Conservation (phyloP, 2,113 vertebrate genomes). For the Melanerpes aurifrons region DNA sequence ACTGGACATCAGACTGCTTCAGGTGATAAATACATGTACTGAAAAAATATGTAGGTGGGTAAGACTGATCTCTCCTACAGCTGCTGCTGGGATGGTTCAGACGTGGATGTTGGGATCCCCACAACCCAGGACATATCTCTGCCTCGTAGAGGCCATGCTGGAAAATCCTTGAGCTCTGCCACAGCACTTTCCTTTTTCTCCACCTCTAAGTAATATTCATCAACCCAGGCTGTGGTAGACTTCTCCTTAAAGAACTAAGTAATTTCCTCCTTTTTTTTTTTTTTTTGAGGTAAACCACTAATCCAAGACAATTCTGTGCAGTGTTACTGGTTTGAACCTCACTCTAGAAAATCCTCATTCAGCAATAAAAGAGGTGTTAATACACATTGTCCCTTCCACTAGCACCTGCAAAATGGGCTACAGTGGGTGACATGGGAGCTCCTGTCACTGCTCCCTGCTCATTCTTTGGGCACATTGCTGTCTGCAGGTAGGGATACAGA, state of each 20-base stretch:
- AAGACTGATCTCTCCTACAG: background rate
- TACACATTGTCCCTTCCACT: background rate
- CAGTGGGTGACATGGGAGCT: background rate
- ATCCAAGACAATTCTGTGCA: background rate
- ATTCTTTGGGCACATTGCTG: fast-evolving
- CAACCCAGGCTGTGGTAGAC: background rate
- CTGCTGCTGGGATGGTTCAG: background rate
- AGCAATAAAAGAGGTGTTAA: background rate
- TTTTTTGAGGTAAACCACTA: slow-evolving; percentile 55
- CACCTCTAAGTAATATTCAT: background rate
- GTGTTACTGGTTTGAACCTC: slow-evolving; percentile 5
- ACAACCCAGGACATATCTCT: background rate
- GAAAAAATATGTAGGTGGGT: background rate
- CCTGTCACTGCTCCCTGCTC: fast-evolving
- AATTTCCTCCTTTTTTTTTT: slow-evolving; percentile 10
- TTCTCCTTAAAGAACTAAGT: background rate
- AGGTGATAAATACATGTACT: background rate
- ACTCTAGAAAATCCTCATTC: background rate
- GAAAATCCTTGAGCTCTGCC: background rate
- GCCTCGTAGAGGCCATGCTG: background rate
- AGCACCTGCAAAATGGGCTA: background rate
- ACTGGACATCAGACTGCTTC: background rate
- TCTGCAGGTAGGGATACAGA: background rate
- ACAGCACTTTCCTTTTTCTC: background rate
- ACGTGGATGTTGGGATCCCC: background rate